Percentiles rank a stretch among this genome's conserved stretches.
phyloP scores from a whole-genome alignment of 2,797 vertebrate genomes.

The Muscicapa striata region DNA sequence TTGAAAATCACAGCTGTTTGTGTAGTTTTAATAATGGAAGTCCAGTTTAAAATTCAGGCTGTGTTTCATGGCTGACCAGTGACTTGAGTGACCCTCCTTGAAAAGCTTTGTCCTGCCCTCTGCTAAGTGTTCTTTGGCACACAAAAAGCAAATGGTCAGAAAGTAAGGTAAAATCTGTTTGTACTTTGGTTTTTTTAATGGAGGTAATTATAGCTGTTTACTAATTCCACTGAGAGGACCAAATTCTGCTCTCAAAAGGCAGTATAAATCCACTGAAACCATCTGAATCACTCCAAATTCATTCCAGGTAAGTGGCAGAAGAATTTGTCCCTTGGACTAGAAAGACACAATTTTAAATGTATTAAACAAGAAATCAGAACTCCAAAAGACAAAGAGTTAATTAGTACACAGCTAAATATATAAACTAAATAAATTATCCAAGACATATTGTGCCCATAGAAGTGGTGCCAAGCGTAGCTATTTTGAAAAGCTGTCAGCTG shows the following conservation, averaged over 20 bases:
- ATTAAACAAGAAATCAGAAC: neutral
- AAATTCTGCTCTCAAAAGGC: slow-evolving; percentile 1
- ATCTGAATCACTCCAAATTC: neutral
- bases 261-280: neutral
- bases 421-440: slow-evolving; percentile 48
- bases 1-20: neutral
- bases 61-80: neutral
- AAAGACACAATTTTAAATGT: neutral
- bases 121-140: neutral
- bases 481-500: slow-evolving; percentile 66
- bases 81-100: neutral
- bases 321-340: neutral
- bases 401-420: slow-evolving; percentile 32
- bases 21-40: neutral
- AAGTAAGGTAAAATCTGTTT: slow-evolving; percentile 28
- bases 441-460: slow-evolving; percentile 58
- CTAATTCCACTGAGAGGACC: slow-evolving; percentile 15
- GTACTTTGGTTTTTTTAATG: neutral
- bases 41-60: neutral
- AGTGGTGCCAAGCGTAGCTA: slow-evolving; percentile 58
- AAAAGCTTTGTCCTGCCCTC: neutral
- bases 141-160: neutral
- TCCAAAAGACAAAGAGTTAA: slow-evolving; percentile 54
- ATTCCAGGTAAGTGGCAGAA: neutral
- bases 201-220: neutral